Base-by-base conservation (phyloP, 2,113 vertebrate genomes). In the Pelodiscus sinensis region DNA sequence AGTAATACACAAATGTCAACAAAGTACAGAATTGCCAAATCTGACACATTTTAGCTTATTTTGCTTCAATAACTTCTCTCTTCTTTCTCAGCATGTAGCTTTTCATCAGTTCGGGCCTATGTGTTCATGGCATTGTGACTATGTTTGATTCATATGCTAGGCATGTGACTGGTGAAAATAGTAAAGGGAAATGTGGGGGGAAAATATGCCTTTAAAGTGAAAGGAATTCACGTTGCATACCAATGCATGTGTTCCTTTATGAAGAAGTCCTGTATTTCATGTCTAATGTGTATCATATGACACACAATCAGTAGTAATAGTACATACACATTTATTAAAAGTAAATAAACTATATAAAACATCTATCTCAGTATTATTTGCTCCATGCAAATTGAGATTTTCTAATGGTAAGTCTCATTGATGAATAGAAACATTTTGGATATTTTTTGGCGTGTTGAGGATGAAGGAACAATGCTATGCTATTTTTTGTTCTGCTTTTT, bases 41-140 rank as follows among this genome's bases (percentile, higher is more conserved):
- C 22, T 82, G 3, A 8, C 15, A 16, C 75, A 51, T 31, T 1
- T 0, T 31, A 58, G n/a, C 75, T 81, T 31, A 16, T 71, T 25
- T 79, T 19, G 5, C 21, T 4, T 65, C 31, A 94, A 35, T 71
- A 27, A 1, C 85, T 77, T 81, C 92, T 93, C 38, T 85, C 44
- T 58, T 71, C 50, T 82, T 25, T 2, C 24, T 90, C 56, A 25
- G 2, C 35, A 80, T 85, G 90, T 86, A 86, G 73, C 3, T 0
- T 35, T 90, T 86, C 62, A 44, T 75, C 60, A 35, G 77, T 78
- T 79, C 79, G 91, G 50, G n/a, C 0, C 0, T 10, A 38, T 52
- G 57, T 55, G 60, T 31, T 89, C 68, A 38, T 84, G 54, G 65
- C 83, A 95, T 52, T 90, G 81, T 95, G 94, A 95, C 85, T 90